Conservation (phyloP, 2,113 vertebrate species). For the Gasterosteus nipponicus region DNA sequence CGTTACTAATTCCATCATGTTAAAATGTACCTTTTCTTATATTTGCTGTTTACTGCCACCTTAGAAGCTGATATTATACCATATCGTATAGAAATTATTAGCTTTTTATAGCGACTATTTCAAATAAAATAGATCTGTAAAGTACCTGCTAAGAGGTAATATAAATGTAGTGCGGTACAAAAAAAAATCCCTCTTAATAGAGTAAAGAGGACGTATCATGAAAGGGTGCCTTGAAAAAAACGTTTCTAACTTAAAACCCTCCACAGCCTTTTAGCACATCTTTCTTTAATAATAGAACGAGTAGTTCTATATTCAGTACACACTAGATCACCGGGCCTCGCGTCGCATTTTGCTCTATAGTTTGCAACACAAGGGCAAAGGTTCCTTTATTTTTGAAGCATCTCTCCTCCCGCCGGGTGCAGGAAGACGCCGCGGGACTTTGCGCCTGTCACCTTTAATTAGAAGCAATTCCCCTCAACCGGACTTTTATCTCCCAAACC, state of each 20-base stretch:
- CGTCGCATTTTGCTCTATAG: conserved; percentile 24
- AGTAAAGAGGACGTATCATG: background rate
- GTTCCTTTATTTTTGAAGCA: conserved; percentile 42
- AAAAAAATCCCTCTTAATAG: background rate
- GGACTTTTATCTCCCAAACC: conserved; percentile 48
- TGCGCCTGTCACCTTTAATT: conserved; percentile 65
- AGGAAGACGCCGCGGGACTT: conserved; percentile 48
- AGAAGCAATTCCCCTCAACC: conserved; percentile 60
- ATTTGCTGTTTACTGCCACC: background rate
- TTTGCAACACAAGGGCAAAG: conserved; percentile 47
- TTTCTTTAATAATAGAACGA: conserved; percentile 13
- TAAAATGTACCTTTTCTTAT: background rate
- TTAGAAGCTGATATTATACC: background rate
- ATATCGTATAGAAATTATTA: background rate
- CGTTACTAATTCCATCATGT: background rate
- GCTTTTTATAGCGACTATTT: too few relatives aligned
- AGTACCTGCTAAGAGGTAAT: background rate
- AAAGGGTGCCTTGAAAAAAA: background rate
- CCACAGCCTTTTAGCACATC: background rate
- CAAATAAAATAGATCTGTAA: background rate
- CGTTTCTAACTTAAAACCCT: background rate
- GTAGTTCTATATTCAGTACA: conserved; percentile 17
- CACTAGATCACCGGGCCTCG: background rate
- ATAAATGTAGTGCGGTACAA: background rate
- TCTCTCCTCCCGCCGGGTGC: conserved; percentile 58